A percentile compares a stretch with the other conserved stretches of the same genome.
These are phyloP conservation scores for Catamblyrhynchus diadema DNA, from an alignment of 2,797 vertebrate genomes.

Conservation along the genomic window DNA sequence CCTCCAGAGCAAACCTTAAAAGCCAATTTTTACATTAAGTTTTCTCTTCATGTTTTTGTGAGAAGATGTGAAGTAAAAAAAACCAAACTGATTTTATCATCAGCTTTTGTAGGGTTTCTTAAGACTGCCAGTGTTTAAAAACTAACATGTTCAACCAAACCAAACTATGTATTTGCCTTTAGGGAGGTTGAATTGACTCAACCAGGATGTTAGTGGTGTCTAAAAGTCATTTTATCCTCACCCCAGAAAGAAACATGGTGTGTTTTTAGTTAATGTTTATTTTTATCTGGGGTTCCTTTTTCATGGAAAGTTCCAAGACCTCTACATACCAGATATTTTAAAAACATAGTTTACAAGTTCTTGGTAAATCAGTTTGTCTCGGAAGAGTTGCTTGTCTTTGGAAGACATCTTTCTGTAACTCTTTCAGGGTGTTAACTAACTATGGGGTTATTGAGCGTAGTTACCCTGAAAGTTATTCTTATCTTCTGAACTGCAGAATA, in stretches of 20 bases:
- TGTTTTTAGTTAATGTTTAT: conserved; percentile 24
- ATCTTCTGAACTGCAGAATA: not conserved
- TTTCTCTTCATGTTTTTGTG: not conserved
- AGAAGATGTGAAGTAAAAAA: not conserved
- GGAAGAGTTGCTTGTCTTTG: not conserved
- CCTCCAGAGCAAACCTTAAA: not conserved
- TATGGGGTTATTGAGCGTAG: rapidly evolving
- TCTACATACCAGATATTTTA: not conserved
- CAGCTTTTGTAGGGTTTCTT: not conserved
- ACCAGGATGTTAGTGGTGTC: conserved; percentile 6
- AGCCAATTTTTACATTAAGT: not conserved
- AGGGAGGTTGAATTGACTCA: conserved; percentile 12
- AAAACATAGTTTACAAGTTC: not conserved
- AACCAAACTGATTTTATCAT: rapidly evolving
- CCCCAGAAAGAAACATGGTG: not conserved
- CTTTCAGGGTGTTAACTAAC: not conserved
- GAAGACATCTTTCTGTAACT: not conserved
- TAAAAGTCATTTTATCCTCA: not conserved
- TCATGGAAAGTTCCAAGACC: not conserved
- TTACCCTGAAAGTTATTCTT: not conserved
- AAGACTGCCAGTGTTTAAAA: not conserved
- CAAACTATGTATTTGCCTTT: not conserved
- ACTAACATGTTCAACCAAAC: not conserved
- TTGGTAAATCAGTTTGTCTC: not conserved
- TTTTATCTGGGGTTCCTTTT: conserved; percentile 13